phyloP scores from a whole-genome alignment of 2,888 invertebrate species.

The Micoletzkya japonica region DNA sequence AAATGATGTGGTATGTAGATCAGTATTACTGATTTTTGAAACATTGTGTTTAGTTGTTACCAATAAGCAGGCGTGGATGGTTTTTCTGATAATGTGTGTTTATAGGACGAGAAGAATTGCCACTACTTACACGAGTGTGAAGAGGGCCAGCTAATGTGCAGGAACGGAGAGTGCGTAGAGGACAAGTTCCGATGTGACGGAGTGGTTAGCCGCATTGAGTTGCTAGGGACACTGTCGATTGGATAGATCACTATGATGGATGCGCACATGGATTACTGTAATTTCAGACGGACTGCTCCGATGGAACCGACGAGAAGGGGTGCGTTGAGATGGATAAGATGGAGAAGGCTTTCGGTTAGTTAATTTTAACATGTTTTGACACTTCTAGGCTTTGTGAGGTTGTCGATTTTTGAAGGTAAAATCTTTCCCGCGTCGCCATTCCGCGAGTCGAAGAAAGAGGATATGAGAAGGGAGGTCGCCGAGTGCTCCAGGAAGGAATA shows the following conservation, averaged over 20 bases:
- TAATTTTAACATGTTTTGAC: no score
- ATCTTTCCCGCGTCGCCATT: no score
- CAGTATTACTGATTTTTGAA: no score
- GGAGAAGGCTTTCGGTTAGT: no score
- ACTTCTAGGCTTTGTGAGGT: no score
- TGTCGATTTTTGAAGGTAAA: no score
- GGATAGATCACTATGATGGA: no score
- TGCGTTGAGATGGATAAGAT: conserved; percentile 20
- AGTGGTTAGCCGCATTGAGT: conserved; percentile 26
- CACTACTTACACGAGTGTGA: conserved; percentile 37
- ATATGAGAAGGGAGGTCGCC: neutral
- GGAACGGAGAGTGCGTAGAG: conserved; percentile 39
- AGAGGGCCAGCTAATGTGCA: conserved; percentile 32
- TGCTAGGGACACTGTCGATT: no score
- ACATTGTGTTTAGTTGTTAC: no score
- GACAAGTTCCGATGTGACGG: conserved; percentile 37
- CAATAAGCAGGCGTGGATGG: no score
- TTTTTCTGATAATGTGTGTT: no score
- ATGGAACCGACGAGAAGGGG: conserved; percentile 26
- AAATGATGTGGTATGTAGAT: neutral
- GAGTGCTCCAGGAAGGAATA: conserved; percentile 2
- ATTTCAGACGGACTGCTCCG: conserved; percentile 22
- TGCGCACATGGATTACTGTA: neutral
- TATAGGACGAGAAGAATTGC: conserved; percentile 38
- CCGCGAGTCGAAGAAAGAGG: no score